phyloP scores from a whole-genome alignment of 2,797 vertebrate species.

The Notolepis coatsorum region DNA sequence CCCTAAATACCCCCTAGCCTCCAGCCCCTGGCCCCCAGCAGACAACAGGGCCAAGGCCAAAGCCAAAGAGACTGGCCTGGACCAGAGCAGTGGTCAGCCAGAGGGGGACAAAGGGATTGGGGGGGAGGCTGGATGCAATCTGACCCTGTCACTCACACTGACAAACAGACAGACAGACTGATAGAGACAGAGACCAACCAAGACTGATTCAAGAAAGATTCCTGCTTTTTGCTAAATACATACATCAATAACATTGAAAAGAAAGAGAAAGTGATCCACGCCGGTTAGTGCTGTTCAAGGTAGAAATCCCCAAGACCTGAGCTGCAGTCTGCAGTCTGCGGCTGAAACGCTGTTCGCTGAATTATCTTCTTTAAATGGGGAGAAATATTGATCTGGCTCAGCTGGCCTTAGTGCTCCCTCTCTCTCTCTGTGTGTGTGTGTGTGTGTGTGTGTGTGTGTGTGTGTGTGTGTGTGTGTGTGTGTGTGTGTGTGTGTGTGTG shows the following conservation, averaged over 20 bases:
- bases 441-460: slow-evolving; percentile 61
- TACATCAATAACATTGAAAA: slow-evolving; percentile 45
- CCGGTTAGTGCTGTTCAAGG: slow-evolving; percentile 67
- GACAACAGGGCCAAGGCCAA: slow-evolving; percentile 43
- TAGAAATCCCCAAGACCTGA: slow-evolving; percentile 72
- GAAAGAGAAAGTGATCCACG: slow-evolving; percentile 47
- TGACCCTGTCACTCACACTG: slow-evolving; percentile 67
- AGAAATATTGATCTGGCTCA: slow-evolving; percentile 99
- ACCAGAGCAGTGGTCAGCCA: slow-evolving; percentile 64
- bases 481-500: slow-evolving; percentile 22
- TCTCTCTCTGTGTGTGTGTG: slow-evolving; percentile 53
- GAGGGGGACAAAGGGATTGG: slow-evolving; percentile 60
- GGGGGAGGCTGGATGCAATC: slow-evolving; percentile 56
- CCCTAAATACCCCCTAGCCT: no score
- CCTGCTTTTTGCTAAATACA: slow-evolving; percentile 8
- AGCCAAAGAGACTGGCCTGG: slow-evolving; percentile 32
- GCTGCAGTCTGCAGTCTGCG: slow-evolving; percentile 86
- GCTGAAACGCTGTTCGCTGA: slow-evolving; percentile 96
- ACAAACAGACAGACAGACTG: slow-evolving; percentile 1
- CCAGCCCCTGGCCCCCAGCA: no score
- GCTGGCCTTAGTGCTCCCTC: slow-evolving; percentile 87
- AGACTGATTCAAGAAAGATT: no score
- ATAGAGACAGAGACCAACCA: no score
- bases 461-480: slow-evolving; percentile 29
- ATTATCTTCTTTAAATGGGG: slow-evolving; percentile 99